Conservation (phyloP, 1,140 invertebrate genomes). For the Medauroidea extradentata region DNA sequence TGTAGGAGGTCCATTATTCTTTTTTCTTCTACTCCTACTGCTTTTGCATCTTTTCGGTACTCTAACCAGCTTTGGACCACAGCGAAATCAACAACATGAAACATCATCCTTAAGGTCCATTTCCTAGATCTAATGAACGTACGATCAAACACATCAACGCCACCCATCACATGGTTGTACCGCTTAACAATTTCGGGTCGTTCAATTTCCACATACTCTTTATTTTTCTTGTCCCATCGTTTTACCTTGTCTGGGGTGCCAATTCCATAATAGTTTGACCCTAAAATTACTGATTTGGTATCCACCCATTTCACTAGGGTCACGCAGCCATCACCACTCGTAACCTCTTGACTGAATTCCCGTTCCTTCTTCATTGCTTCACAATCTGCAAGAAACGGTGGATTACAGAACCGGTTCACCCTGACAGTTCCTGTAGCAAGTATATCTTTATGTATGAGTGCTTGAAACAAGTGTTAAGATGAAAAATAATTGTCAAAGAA, state of each 20-base stretch:
- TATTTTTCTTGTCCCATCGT: constrained; percentile 34
- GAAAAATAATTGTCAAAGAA: constrained; percentile 33
- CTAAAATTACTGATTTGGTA: constrained; percentile 38
- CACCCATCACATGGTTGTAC: constrained; percentile 40
- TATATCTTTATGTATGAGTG: constrained; percentile 35
- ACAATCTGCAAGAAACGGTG: constrained; percentile 36
- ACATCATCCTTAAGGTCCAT: constrained; percentile 34
- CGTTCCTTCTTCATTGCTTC: constrained; percentile 33
- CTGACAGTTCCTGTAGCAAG: constrained; percentile 36
- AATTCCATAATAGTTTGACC: constrained; percentile 43
- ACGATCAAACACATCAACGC: constrained; percentile 39
- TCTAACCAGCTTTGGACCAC: constrained; percentile 30
- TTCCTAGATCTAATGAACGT: constrained; percentile 33
- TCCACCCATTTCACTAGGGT: constrained; percentile 41
- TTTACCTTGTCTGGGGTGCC: constrained; percentile 35
- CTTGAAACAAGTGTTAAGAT: constrained; percentile 37
- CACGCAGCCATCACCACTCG: constrained; percentile 17
- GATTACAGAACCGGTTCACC: constrained; percentile 37
- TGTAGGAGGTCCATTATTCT: constrained; percentile 13
- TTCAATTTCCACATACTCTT: constrained; percentile 33
- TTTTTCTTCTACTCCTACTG: background rate
- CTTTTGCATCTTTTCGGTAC: constrained; percentile 24
- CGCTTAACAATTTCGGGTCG: constrained; percentile 33
- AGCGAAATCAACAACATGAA: constrained; percentile 31
- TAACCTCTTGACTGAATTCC: constrained; percentile 7